Percentiles rank a stretch among this genome's conserved stretches.
Conservation (phyloP, 2,797 vertebrate genomes). For the Rhynchotus rufescens region DNA sequence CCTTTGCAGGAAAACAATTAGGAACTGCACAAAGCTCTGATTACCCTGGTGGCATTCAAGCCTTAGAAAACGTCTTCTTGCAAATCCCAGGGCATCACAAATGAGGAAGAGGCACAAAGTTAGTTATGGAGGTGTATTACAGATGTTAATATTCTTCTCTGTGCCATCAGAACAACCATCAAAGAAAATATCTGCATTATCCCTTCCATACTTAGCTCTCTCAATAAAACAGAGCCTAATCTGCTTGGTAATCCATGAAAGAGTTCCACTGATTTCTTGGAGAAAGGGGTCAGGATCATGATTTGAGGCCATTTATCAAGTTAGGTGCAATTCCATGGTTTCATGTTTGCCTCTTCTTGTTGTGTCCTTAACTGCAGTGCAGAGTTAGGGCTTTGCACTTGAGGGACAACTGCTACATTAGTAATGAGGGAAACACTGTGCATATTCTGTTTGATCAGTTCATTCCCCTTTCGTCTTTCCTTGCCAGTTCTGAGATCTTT, state of each 20-base stretch:
- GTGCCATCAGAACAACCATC: background rate
- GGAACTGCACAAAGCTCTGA: background rate
- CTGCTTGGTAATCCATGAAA: background rate
- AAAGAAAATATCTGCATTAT: background rate
- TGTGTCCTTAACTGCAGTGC: background rate
- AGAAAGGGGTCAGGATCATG: background rate
- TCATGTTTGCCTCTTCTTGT: background rate
- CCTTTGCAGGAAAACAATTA: slow-evolving; percentile 61
- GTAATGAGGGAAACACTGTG: background rate
- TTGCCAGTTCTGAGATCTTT: background rate
- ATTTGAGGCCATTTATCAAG: background rate
- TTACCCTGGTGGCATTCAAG: background rate
- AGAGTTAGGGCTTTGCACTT: background rate
- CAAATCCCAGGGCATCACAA: background rate
- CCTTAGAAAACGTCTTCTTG: background rate
- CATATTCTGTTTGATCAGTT: background rate
- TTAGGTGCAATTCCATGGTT: background rate
- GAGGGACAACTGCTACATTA: background rate
- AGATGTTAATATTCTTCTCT: background rate
- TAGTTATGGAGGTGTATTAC: background rate
- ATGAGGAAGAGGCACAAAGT: background rate
- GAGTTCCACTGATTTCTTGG: background rate
- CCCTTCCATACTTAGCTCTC: background rate
- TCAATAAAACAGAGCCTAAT: background rate
- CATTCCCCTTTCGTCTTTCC: background rate